Evolutionary conservation across 2,888 invertebrate species (phyloP), one percentile per base, ranked within the genome.

Genomic region (Myathropa florea): DNA sequence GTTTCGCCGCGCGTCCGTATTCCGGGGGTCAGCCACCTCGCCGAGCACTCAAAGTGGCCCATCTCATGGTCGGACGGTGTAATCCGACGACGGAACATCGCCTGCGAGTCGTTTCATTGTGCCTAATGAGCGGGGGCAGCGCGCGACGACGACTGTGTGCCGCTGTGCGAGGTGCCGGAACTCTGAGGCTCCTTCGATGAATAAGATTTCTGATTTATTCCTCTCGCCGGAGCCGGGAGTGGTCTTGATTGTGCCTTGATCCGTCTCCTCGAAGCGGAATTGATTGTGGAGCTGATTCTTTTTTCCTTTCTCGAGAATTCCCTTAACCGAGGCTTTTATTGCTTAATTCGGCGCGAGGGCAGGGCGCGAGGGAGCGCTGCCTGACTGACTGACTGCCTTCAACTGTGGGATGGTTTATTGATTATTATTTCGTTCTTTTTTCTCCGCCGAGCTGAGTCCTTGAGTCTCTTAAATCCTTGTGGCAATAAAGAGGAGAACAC

Each of bases 331-430:
- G 24, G 26, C 71, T 12, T 71, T 71, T 64, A 71, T 78, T 71
- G 63, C 71, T 78, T 78, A 64, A 71, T 78, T 78, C n/a, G 7
- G 2, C 18, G 46, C 18, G 71, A 14, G 10, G 12, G 46, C 24
- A 18, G 39, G 33, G 24, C 18, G 18, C 18, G 18, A 23, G 12
- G 36, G 18, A 33, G 46, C 46, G 65, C 21, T 12, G 46, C 21
- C 18, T 23, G 18, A 21, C 24, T 14, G 12, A 14, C 14, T 39
- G 21, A 46, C 12, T 14, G 64, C 57, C 36, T 59, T 59, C 24
- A n/a, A 12, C 30, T 46, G 28, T 73, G 28, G 60, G 4, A 33
- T 68, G 77, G 53, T 61, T 68, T 77, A 78, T 78, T 71, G 78
- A 78, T 78, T 77, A 33, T 33, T 33, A 33, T 33, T 4, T 76